phyloP scores from a whole-genome alignment of 2,113 vertebrate species.

The Malurus melanocephalus region DNA sequence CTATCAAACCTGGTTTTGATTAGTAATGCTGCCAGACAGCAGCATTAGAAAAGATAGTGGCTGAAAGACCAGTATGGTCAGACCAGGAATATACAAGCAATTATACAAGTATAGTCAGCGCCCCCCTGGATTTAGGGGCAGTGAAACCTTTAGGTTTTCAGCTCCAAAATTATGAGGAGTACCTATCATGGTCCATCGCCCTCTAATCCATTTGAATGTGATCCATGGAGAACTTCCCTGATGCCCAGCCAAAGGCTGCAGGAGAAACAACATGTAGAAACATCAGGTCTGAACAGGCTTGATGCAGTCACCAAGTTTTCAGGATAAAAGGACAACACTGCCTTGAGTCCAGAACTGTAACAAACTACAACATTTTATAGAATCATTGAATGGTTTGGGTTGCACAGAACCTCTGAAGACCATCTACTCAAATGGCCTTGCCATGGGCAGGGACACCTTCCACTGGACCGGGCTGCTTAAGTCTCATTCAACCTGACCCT shows the following conservation, averaged over 20 bases:
- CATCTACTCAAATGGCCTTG: accelerated
- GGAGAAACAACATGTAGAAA: neutral
- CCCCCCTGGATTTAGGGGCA: accelerated
- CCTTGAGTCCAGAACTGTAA: neutral
- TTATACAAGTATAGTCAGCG: neutral
- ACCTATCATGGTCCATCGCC: neutral
- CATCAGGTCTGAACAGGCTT: neutral
- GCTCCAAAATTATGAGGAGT: neutral
- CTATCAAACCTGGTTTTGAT: slow-evolving; percentile 20
- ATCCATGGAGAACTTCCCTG: neutral
- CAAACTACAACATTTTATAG: accelerated
- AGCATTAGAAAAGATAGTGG: neutral
- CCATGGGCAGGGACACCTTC: accelerated
- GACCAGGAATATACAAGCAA: neutral
- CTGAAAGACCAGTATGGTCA: neutral
- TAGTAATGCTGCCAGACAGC: neutral
- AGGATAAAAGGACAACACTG: neutral
- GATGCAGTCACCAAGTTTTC: neutral
- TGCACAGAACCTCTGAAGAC: neutral
- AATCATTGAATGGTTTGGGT: neutral
- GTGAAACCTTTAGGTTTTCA: accelerated
- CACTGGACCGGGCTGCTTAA: accelerated
- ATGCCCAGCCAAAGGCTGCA: neutral
- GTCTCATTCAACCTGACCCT: neutral
- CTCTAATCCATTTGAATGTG: neutral